Conservation (phyloP, 2,113 vertebrate genomes). For the Buteo buteo region DNA sequence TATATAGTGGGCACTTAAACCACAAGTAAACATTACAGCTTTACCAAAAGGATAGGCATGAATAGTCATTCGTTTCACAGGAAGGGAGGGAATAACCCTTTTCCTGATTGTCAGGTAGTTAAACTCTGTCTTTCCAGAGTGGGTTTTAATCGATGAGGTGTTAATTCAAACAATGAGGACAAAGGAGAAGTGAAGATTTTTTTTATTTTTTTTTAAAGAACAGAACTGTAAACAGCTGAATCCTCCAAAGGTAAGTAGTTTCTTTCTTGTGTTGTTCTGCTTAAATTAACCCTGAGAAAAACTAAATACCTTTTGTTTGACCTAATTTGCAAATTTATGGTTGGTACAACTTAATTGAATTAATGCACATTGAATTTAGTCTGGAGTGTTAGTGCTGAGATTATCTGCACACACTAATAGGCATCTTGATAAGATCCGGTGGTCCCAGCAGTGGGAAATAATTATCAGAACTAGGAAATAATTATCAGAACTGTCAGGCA, state of each 20-base stretch:
- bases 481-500: not conserved
- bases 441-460: not conserved
- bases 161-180: not conserved
- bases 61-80: conserved; percentile 40
- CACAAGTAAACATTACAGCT: conserved; percentile 45
- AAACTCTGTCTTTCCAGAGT: not conserved
- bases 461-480: not conserved
- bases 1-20: not conserved
- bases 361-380: not conserved
- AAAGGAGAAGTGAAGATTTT: not conserved
- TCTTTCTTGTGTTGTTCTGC: not conserved
- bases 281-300: not conserved
- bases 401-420: not conserved
- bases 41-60: conserved; percentile 12
- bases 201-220: not conserved
- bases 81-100: conserved; percentile 56
- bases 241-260: not conserved
- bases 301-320: not conserved
- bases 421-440: not conserved
- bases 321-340: not conserved
- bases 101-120: conserved; percentile 42
- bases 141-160: not conserved
- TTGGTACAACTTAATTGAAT: not conserved
- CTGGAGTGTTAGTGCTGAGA: not conserved
- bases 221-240: not conserved